A percentile compares a stretch with the other conserved stretches of the same genome.
phyloP scores from a whole-genome alignment of 2,113 vertebrate genomes.

The Cyphomyrus discorhynchus region DNA sequence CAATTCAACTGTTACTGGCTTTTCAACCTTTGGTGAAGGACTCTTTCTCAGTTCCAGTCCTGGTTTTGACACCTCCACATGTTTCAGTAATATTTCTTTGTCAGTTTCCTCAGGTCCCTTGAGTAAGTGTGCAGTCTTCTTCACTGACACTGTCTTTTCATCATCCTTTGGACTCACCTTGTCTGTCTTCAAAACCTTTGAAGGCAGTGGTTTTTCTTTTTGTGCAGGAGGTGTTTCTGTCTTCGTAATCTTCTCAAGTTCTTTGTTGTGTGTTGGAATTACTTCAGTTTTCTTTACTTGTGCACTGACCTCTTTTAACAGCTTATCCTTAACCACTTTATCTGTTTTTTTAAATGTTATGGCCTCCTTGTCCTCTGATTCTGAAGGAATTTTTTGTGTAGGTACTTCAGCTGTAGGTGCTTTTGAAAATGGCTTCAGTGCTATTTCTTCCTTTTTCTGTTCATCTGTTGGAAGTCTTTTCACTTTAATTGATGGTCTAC shows the following conservation, averaged over 20 bases:
- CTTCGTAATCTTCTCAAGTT: slow-evolving; percentile 26
- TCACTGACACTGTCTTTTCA: slow-evolving; percentile 30
- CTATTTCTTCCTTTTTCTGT: slow-evolving; percentile 45
- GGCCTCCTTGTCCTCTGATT: slow-evolving; percentile 42
- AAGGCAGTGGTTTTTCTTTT: slow-evolving; percentile 31
- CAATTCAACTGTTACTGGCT: slow-evolving; percentile 41
- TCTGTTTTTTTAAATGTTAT: slow-evolving; percentile 24
- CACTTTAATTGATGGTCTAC: slow-evolving; percentile 45
- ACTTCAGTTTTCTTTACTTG: slow-evolving; percentile 41
- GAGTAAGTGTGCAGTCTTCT: slow-evolving; percentile 45
- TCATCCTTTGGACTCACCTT: slow-evolving; percentile 26
- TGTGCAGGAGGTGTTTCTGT: slow-evolving; percentile 18
- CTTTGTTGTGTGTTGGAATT: slow-evolving; percentile 23
- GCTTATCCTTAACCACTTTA: slow-evolving; percentile 36
- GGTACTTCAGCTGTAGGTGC: slow-evolving; percentile 65
- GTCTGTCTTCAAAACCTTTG: slow-evolving; percentile 7
- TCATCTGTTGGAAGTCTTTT: slow-evolving; percentile 53
- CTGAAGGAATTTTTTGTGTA: slow-evolving; percentile 51
- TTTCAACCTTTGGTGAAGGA: slow-evolving; percentile 54
- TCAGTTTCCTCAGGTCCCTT: slow-evolving; percentile 42
- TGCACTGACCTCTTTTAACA: slow-evolving; percentile 37
- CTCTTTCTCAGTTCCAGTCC: slow-evolving; percentile 50
- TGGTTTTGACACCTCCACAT: slow-evolving; percentile 50
- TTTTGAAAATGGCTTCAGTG: slow-evolving; percentile 54
- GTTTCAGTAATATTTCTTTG: slow-evolving; percentile 51